A percentile compares a stretch with the other conserved stretches of the same genome.
Conservation (phyloP, 2,113 vertebrate genomes). For the Callocephalon fimbriatum region DNA sequence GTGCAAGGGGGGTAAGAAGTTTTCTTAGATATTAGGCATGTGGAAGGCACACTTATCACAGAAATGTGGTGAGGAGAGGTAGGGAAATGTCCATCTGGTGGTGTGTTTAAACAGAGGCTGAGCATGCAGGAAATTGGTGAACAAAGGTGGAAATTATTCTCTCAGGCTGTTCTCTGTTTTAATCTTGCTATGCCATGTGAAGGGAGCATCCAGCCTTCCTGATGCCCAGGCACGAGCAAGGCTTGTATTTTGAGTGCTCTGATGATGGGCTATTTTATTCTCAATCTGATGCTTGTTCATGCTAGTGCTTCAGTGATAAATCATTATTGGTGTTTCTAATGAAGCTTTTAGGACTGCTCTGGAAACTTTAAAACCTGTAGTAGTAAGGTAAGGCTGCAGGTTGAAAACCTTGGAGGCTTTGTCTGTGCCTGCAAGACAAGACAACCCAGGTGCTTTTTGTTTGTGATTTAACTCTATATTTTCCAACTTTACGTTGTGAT, state of each 20-base stretch:
- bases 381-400: background rate
- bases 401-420: background rate
- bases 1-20: background rate
- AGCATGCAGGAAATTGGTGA: background rate
- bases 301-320: background rate
- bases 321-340: slow-evolving; percentile 9
- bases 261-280: background rate
- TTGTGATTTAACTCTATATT: background rate
- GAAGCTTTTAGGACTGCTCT: background rate
- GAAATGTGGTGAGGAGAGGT: background rate
- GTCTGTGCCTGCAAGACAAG: background rate
- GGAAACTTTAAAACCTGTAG: background rate
- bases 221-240: background rate
- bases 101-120: background rate
- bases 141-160: background rate
- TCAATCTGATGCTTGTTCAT: background rate
- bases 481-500: background rate
- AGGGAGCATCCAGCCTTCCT: background rate
- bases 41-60: background rate
- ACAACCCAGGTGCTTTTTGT: background rate
- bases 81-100: background rate
- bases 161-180: background rate
- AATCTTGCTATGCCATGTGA: background rate
- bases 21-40: background rate
- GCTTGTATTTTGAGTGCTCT: background rate